phyloP scores from a whole-genome alignment of 92 coral and sea anemone genomes.

The Montipora capitata region DNA sequence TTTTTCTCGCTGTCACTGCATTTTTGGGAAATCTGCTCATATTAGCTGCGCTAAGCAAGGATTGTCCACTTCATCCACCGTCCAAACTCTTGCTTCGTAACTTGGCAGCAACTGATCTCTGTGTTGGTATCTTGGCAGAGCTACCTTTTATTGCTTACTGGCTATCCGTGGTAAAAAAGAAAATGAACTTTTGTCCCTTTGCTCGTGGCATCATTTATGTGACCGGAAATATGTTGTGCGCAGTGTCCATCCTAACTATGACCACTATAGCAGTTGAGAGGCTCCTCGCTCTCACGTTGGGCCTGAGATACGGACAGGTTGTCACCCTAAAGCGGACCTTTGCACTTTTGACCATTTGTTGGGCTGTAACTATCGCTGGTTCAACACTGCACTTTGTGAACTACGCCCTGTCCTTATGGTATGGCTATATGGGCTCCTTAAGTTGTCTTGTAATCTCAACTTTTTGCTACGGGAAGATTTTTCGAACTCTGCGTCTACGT shows the following conservation, averaged over 20 bases:
- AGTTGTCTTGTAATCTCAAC: neutral
- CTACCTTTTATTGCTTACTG: neutral
- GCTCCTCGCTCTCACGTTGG: neutral
- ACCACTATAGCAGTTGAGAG: neutral
- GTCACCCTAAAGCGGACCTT: neutral
- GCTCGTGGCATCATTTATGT: neutral
- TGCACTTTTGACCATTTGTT: neutral
- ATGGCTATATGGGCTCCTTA: neutral
- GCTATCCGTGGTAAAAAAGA: neutral
- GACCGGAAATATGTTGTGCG: neutral
- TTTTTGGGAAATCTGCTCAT: slow-evolving; percentile 15
- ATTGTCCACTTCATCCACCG: slow-evolving; percentile 4
- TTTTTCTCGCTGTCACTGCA: slow-evolving; percentile 1
- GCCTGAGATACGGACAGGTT: neutral
- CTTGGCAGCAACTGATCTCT: slow-evolving; percentile 12
- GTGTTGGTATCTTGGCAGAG: neutral
- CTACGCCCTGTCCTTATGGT: neutral
- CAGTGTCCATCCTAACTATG: neutral
- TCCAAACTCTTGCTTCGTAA: slow-evolving; percentile 21
- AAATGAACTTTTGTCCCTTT: neutral
- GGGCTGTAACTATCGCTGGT: neutral
- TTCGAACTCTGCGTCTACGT: neutral
- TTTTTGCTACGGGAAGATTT: slow-evolving; percentile 7
- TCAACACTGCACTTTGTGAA: neutral
- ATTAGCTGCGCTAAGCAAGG: slow-evolving; percentile 3